Evolutionary conservation across 2,888 invertebrate species (phyloP), one percentile per base, ranked within the genome.

Genomic region (Tetrapedia diversipes): DNA sequence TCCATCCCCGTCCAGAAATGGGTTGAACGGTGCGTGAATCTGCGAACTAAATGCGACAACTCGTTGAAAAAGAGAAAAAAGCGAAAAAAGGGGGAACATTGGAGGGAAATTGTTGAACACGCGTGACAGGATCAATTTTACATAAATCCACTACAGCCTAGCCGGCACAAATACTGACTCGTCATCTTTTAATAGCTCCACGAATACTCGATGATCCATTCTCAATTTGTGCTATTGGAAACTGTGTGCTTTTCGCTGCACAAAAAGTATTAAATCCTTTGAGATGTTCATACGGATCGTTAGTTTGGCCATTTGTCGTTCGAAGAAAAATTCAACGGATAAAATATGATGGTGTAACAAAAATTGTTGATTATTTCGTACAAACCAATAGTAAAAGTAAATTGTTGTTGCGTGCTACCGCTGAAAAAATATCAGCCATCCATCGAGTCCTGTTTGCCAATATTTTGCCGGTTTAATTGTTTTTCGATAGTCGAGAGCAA

Each of bases 391-490:
- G 29, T 10, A 47, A 65, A 75, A 43, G 39, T 39, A 47, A 16
- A 11, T 24, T 32, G 32, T 45, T 11, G 34, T 43, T 41, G 59
- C 27, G 43, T 24, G 59, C 37, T 19, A 19, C 32, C 47, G 37
- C 85, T 85, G 88, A 88, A 89, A 89, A 89, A 89, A 90, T 90
- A 89, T 90, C 87, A 88, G 83, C 86, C 86, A 87, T 87, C 88
- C 82, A 84, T 89, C 89, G 86, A 84, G 79, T 82, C 80, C 82
- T 88, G 87, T 89, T 90, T 86, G 87, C 80, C 89, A 85, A 90
- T 90, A 90, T 89, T 90, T 90, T 89, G 90, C 85, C 79, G 81
- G 85, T 89, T 90, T 89, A 90, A 90, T 90, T 90, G 90, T 89
- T 90, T 90, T 90, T 89, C 89, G 88, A 89, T 89, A 87, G 90